Conservation (phyloP, 2,113 vertebrate species). For the Eulacestoma nigropectus region DNA sequence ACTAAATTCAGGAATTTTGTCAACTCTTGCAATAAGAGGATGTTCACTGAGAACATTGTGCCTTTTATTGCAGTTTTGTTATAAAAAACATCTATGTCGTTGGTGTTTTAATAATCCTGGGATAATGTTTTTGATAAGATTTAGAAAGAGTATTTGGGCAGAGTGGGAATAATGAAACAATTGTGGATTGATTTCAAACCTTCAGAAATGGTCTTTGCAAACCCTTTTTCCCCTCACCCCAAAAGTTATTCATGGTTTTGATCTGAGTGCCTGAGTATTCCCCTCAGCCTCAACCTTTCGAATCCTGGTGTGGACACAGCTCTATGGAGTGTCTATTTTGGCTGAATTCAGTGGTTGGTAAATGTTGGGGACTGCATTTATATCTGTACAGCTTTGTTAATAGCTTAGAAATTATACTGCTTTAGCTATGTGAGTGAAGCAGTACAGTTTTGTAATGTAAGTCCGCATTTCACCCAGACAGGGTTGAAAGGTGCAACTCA, state of each 20-base stretch:
- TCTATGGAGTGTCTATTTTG: neutral
- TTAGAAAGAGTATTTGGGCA: neutral
- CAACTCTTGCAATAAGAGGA: neutral
- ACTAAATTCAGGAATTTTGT: neutral
- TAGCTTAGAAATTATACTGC: neutral
- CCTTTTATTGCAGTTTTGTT: neutral
- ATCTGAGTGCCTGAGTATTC: neutral
- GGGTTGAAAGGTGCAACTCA: neutral
- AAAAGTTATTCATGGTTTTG: neutral
- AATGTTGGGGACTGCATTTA: neutral
- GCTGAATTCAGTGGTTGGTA: neutral
- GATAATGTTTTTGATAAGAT: neutral
- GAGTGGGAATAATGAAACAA: neutral
- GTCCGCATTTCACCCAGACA: neutral
- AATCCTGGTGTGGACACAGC: neutral
- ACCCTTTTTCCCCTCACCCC: rapidly evolving
- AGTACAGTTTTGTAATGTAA: neutral
- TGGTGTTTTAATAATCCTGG: neutral
- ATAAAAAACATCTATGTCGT: rapidly evolving
- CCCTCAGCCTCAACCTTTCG: rapidly evolving
- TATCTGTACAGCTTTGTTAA: neutral
- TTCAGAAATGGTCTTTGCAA: neutral
- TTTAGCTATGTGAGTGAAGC: neutral
- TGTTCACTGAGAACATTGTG: neutral
- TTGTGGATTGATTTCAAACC: neutral